These are phyloP conservation scores for Thunnus maccoyii DNA, from an alignment of 2,113 vertebrate genomes.

Conservation along the genomic window DNA sequence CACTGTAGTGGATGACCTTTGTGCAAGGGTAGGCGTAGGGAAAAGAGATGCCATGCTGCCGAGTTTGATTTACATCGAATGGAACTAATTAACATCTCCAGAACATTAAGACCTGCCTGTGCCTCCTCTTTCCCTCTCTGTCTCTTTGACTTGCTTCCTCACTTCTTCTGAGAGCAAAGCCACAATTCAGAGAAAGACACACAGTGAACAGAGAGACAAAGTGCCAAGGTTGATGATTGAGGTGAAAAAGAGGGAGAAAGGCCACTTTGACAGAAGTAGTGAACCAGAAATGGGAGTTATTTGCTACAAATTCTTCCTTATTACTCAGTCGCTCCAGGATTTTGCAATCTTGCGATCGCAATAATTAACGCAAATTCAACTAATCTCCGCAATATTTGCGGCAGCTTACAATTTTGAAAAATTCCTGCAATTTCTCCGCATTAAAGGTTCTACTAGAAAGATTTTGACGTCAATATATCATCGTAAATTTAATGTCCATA, in stretches of 20 bases:
- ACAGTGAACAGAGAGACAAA: conserved; percentile 15
- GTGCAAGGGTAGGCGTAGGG: conserved; percentile 29
- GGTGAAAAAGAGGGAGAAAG: conserved; percentile 24
- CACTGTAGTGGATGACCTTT: conserved; percentile 62
- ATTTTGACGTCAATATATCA: too few species aligned
- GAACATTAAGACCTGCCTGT: conserved; percentile 54
- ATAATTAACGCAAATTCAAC: too few species aligned
- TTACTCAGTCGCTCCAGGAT: neutral
- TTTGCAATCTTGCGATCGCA: too few species aligned
- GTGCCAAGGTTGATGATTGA: conserved; percentile 3
- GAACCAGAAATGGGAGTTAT: conserved; percentile 16
- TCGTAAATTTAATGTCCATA: too few species aligned
- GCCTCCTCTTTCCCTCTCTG: conserved; percentile 36
- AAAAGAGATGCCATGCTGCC: conserved; percentile 55
- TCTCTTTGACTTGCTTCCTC: conserved; percentile 46
- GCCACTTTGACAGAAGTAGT: conserved; percentile 11
- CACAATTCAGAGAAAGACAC: conserved; percentile 26
- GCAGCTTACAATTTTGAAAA: too few species aligned
- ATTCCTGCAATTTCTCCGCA: too few species aligned
- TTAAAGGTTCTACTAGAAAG: too few species aligned
- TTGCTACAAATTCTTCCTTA: neutral
- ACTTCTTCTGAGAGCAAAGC: neutral
- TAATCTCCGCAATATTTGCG: too few species aligned
- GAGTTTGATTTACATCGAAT: conserved; percentile 71
- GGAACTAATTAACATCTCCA: conserved; percentile 66